Conservation (phyloP, 2,113 vertebrate species). For the Poeciliopsis retropinna region DNA sequence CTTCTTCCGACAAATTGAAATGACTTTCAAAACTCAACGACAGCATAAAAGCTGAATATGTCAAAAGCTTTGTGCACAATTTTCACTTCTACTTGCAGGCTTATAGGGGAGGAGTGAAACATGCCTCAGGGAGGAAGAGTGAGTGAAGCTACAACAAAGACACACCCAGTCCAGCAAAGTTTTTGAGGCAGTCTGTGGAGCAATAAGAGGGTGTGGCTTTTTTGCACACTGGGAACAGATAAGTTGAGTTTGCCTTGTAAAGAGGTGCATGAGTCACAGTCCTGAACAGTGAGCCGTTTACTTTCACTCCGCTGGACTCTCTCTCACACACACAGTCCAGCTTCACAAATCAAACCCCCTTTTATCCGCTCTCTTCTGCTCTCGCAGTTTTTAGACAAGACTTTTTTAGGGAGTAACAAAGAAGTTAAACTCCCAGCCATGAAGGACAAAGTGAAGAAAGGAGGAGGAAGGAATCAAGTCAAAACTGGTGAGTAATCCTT, state of each 20-base stretch:
- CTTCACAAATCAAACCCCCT: constrained; percentile 13
- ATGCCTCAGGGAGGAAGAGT: constrained; percentile 46
- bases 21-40: neutral
- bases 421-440: constrained; percentile 60
- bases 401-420: constrained; percentile 26
- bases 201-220: constrained; percentile 77
- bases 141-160: constrained; percentile 48
- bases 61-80: neutral
- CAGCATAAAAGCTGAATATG: neutral
- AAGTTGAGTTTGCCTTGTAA: constrained; percentile 61
- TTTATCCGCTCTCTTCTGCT: neutral
- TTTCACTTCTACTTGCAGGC: constrained; percentile 36
- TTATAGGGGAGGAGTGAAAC: constrained; percentile 34
- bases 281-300: constrained; percentile 32
- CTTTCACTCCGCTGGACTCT: constrained; percentile 35
- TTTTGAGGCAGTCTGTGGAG: constrained; percentile 61
- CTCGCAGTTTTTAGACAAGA: constrained; percentile 18
- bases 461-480: constrained; percentile 68
- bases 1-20: neutral
- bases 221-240: constrained; percentile 54
- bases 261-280: constrained; percentile 51
- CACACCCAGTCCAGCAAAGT: constrained; percentile 75
- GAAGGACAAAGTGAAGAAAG: constrained; percentile 80
- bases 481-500: constrained; percentile 71
- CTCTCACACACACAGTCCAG: constrained; percentile 7